Conservation (phyloP, 2,797 vertebrate genomes). For the Tragopan temminckii region DNA sequence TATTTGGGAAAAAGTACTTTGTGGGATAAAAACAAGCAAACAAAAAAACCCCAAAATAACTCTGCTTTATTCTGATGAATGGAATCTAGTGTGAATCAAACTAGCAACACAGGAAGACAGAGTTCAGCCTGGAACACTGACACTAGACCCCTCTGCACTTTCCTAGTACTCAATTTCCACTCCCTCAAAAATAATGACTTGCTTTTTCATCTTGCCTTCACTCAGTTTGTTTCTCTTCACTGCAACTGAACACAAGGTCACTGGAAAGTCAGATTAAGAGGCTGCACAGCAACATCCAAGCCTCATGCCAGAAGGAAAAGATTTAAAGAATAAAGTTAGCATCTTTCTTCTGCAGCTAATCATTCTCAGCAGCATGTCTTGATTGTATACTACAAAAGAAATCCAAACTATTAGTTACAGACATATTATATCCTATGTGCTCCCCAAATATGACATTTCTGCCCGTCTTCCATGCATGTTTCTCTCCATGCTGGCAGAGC, state of each 20-base stretch:
- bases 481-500: neutral
- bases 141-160: neutral
- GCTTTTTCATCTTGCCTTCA: slow-evolving; percentile 30
- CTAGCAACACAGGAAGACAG: neutral
- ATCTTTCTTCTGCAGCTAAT: slow-evolving; percentile 34
- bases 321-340: slow-evolving; percentile 9
- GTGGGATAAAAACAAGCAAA: neutral
- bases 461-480: neutral
- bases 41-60: neutral
- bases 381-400: slow-evolving; percentile 17
- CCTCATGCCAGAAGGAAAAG: neutral
- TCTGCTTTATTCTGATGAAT: neutral
- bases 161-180: slow-evolving; percentile 5
- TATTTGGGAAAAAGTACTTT: neutral
- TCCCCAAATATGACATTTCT: slow-evolving; percentile 10
- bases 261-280: slow-evolving; percentile 33
- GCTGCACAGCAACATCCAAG: slow-evolving; percentile 9
- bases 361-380: slow-evolving; percentile 8
- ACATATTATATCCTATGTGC: neutral
- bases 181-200: slow-evolving; percentile 13
- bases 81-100: neutral
- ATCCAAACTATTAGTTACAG: slow-evolving; percentile 27
- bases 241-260: slow-evolving; percentile 56
- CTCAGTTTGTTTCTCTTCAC: slow-evolving; percentile 24
- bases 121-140: neutral